phyloP scores from a whole-genome alignment of 1,140 invertebrate species.

The Sycobia sp. region DNA sequence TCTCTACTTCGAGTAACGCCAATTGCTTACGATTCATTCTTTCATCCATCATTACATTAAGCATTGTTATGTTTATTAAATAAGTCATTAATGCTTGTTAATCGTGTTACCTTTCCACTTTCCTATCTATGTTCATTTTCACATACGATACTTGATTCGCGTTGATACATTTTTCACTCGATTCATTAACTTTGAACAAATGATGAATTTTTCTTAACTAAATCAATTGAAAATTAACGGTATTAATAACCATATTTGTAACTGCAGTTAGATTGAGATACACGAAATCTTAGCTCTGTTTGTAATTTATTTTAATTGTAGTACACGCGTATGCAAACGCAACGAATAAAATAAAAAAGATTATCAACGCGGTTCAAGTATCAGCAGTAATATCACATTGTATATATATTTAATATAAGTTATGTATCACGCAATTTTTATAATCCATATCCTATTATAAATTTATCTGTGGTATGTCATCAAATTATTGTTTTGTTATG shows the following conservation, averaged over 20 bases:
- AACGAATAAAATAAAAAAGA: neutral
- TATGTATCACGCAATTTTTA: conserved; percentile 28
- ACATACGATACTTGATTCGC: conserved; percentile 19
- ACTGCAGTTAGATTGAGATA: no score
- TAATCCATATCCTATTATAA: conserved; percentile 34
- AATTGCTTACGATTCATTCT: conserved; percentile 26
- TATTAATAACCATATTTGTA: no score
- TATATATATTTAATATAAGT: conserved; percentile 14
- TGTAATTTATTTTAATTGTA: no score
- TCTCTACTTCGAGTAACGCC: conserved; percentile 21
- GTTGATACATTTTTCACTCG: neutral
- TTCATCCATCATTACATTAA: conserved; percentile 29
- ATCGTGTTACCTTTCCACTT: conserved; percentile 33
- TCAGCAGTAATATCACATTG: conserved; percentile 19
- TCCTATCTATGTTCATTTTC: conserved; percentile 22
- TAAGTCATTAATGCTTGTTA: conserved; percentile 33
- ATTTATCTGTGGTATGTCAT: conserved; percentile 56
- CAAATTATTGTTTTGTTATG: conserved; percentile 56
- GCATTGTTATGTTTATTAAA: conserved; percentile 31
- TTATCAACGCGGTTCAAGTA: conserved; percentile 23
- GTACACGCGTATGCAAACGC: no score
- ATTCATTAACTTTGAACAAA: no score
- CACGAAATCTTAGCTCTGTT: no score
- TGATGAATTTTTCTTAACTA: no score
- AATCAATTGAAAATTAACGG: no score